Conservation (phyloP, 2,888 invertebrate species). For the Sarcophaga rosellei region DNA sequence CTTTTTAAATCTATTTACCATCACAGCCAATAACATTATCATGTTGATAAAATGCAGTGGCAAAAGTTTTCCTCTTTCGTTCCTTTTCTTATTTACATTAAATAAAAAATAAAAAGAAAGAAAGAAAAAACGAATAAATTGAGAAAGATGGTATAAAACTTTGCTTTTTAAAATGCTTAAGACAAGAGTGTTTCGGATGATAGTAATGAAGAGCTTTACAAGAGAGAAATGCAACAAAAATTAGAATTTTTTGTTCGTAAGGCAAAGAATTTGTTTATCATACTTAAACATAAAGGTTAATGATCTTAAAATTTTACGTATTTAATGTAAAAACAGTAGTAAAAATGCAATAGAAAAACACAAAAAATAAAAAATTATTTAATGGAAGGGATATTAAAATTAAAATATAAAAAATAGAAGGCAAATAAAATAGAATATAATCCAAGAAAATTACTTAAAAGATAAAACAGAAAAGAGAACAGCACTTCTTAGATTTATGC, state of each 20-base stretch:
- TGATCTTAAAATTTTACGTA: constrained; percentile 44
- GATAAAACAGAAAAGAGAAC: too few relatives aligned
- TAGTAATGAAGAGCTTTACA: constrained; percentile 60
- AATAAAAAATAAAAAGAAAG: constrained; percentile 4
- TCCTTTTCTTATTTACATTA: constrained; percentile 14
- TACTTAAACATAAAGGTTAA: constrained; percentile 55
- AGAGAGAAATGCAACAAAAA: too few relatives aligned
- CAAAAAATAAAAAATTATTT: too few relatives aligned
- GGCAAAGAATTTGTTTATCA: constrained; percentile 15
- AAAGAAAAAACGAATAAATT: too few relatives aligned
- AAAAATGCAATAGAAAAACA: too few relatives aligned
- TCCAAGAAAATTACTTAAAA: too few relatives aligned
- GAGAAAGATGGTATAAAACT: background rate
- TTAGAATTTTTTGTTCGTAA: constrained; percentile 41
- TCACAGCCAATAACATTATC: background rate
- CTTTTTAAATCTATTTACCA: background rate
- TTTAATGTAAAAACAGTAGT: too few relatives aligned
- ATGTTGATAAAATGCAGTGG: constrained; percentile 27
- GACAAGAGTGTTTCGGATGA: constrained; percentile 48
- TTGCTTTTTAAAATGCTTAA: constrained; percentile 42
- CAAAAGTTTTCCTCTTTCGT: constrained; percentile 8
- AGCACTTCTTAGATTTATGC: too few relatives aligned
- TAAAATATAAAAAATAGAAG: too few relatives aligned
- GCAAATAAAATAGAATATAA: too few relatives aligned
- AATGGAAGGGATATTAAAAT: too few relatives aligned